Conservation (phyloP, 2,888 invertebrate genomes). For the Orthosia incerta region DNA sequence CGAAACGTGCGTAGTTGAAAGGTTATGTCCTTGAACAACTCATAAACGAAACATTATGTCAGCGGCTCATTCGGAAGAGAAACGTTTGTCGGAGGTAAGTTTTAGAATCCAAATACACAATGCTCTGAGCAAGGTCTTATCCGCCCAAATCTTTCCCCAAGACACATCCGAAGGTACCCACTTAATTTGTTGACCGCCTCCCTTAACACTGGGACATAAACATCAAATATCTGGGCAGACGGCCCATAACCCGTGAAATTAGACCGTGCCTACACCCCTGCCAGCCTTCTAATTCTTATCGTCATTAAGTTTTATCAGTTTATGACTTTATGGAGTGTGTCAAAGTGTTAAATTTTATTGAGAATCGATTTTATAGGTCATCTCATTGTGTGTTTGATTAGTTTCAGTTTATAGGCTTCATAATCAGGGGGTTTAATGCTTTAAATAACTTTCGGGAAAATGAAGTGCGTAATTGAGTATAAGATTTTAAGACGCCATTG, state of each 20-base stretch:
- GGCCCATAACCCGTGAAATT: constrained; percentile 84
- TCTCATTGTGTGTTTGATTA: constrained; percentile 60
- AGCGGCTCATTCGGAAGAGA: no score
- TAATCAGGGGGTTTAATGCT: constrained; percentile 26
- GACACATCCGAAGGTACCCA: constrained; percentile 75
- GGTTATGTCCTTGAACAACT: no score
- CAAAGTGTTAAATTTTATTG: constrained; percentile 65
- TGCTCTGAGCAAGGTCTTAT: constrained; percentile 43
- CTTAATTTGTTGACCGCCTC: constrained; percentile 87
- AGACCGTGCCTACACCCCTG: constrained; percentile 47
- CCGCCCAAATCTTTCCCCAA: constrained; percentile 65
- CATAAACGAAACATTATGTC: no score
- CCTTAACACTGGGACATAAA: constrained; percentile 80
- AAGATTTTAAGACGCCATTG: neutral
- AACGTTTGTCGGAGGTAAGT: no score
- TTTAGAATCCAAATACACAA: no score
- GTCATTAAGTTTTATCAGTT: constrained; percentile 69
- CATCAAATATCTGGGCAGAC: constrained; percentile 84
- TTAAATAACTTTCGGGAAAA: constrained; percentile 12
- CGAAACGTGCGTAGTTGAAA: no score
- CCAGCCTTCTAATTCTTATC: constrained; percentile 72
- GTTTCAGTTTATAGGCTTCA: constrained; percentile 45
- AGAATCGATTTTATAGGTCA: constrained; percentile 59
- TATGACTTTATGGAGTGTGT: constrained; percentile 69
- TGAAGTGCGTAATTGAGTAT: constrained; percentile 2